Evolutionary conservation across 2,888 invertebrate genomes (phyloP).

Genomic region (Lacanobia wlatinum): DNA sequence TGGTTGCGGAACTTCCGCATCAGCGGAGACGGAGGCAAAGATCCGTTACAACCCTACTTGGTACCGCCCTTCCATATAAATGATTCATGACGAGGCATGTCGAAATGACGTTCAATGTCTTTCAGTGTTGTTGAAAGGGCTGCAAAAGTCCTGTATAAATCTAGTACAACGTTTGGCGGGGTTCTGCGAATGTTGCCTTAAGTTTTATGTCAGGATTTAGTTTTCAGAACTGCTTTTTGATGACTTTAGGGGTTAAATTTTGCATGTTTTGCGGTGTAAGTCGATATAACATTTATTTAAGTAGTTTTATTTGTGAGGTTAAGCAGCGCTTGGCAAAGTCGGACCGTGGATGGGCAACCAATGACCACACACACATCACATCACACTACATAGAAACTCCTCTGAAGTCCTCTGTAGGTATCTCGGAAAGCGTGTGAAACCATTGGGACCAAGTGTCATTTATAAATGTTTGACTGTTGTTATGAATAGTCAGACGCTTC

Average conservation of each 20-base stretch:
- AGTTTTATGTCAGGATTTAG: background rate
- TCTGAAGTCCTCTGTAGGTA: no score
- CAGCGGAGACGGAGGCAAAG: background rate
- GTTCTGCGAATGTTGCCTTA: slow-evolving; percentile 8
- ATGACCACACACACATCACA: no score
- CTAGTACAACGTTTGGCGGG: slow-evolving; percentile 19
- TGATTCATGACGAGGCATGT: slow-evolving; percentile 75
- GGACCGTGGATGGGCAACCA: no score
- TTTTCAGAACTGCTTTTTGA: background rate
- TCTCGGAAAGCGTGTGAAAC: no score
- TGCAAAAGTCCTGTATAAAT: slow-evolving; percentile 53
- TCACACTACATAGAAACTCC: no score
- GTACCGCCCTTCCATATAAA: slow-evolving; percentile 72
- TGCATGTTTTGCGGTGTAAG: background rate
- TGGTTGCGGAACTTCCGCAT: background rate
- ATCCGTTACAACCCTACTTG: background rate
- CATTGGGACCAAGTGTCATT: no score
- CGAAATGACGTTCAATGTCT: slow-evolving; percentile 58
- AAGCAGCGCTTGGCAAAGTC: no score
- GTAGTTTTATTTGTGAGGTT: background rate
- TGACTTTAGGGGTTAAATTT: background rate
- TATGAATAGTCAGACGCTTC: no score
- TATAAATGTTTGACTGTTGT: no score
- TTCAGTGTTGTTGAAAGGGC: slow-evolving; percentile 53
- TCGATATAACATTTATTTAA: background rate